phyloP scores from a whole-genome alignment of 1,140 invertebrate species.

The Saxidomus purpurata region DNA sequence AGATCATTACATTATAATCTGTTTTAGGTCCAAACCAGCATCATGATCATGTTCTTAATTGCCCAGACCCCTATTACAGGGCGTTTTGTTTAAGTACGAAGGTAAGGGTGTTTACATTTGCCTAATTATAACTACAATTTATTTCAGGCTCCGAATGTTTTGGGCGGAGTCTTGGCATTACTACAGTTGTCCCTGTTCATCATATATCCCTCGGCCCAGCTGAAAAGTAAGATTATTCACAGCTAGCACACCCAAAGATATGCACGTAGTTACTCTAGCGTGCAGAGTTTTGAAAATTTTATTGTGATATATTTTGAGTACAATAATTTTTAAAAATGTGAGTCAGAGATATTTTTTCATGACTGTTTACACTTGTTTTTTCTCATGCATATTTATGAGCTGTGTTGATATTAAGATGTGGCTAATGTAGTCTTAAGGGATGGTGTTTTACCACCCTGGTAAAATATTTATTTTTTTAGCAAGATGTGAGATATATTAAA shows the following conservation, averaged over 20 bases:
- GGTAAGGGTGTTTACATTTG: too few species aligned
- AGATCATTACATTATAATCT: too few species aligned
- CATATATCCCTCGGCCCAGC: conserved; percentile 30
- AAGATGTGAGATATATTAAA: too few species aligned
- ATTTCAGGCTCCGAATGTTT: conserved; percentile 49
- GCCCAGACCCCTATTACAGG: too few species aligned
- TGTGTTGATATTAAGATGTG: not conserved
- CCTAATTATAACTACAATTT: not conserved
- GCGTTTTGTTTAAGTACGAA: too few species aligned
- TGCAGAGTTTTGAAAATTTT: not conserved
- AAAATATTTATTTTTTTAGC: too few species aligned
- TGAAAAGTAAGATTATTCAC: conserved; percentile 50
- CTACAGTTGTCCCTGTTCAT: conserved; percentile 57
- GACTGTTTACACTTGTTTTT: not conserved
- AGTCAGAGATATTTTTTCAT: not conserved
- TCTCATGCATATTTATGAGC: not conserved
- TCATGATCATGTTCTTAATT: too few species aligned
- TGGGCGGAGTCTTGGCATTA: conserved; percentile 39
- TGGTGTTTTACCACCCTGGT: not conserved
- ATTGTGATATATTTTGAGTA: not conserved
- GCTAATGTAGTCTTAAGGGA: not conserved
- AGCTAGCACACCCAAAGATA: conserved; percentile 22
- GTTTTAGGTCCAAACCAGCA: too few species aligned
- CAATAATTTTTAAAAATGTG: not conserved
- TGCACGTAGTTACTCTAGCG: not conserved